These are phyloP conservation scores for Anaspis maculata DNA, from an alignment of 2,888 invertebrate species.

Conservation along the genomic window DNA sequence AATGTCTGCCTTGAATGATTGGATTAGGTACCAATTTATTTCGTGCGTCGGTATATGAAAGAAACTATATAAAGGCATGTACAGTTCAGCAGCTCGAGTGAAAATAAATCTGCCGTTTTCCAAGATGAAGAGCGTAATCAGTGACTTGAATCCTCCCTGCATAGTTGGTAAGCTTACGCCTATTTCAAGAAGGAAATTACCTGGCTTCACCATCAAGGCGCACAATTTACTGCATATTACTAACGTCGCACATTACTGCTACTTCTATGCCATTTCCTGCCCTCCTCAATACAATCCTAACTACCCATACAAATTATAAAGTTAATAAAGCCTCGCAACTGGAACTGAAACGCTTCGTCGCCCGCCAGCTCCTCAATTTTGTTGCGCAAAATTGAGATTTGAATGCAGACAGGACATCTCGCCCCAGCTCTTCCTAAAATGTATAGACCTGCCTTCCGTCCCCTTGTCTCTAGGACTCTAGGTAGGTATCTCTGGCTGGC, in stretches of 20 bases:
- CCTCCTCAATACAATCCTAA: constrained; percentile 30
- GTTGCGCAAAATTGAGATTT: too few relatives aligned
- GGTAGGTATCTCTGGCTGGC: too few relatives aligned
- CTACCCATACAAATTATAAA: constrained; percentile 30
- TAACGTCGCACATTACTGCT: constrained; percentile 27
- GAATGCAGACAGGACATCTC: too few relatives aligned
- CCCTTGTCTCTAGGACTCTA: too few relatives aligned
- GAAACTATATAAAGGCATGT: constrained; percentile 7
- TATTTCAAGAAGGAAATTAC: constrained; percentile 40
- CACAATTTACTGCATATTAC: constrained; percentile 43
- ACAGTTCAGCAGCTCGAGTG: constrained; percentile 16
- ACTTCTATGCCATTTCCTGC: constrained; percentile 30
- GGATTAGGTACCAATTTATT: too few relatives aligned
- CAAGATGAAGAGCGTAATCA: constrained; percentile 34
- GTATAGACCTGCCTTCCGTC: too few relatives aligned
- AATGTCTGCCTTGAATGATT: too few relatives aligned
- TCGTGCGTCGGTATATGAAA: constrained; percentile 1
- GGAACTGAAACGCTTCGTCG: neutral
- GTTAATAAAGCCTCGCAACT: constrained; percentile 16
- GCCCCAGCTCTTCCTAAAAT: too few relatives aligned
- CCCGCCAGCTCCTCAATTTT: too few relatives aligned
- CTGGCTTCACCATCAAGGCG: constrained; percentile 32
- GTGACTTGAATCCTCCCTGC: constrained; percentile 27
- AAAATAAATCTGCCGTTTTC: constrained; percentile 23
- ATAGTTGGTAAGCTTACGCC: constrained; percentile 34